A percentile compares a stretch with the other conserved stretches of the same genome.
Conservation (phyloP, 2,113 vertebrate genomes). For the Austrofundulus limnaeus region DNA sequence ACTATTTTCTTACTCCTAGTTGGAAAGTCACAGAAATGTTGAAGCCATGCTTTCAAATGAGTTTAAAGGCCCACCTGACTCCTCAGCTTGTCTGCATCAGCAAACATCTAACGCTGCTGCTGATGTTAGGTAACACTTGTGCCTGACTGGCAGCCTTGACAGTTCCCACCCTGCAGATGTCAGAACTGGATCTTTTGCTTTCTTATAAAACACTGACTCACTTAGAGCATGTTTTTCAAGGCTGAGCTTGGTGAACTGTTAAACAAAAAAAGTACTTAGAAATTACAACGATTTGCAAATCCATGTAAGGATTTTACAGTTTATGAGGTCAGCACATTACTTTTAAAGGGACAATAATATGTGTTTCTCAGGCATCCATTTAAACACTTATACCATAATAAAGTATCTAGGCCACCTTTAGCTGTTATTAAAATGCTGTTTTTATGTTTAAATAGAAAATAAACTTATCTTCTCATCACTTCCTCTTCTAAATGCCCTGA, state of each 20-base stretch:
- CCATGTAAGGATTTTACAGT: not conserved
- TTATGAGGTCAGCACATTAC: not conserved
- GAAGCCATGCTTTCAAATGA: not conserved
- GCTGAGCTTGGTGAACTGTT: not conserved
- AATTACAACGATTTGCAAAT: not conserved
- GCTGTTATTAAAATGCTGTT: too few species aligned
- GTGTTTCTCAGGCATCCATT: too few species aligned
- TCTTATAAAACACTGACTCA: not conserved
- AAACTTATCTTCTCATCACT: too few species aligned
- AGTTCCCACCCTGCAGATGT: not conserved
- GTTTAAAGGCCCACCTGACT: not conserved
- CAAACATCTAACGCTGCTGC: not conserved
- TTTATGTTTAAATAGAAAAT: too few species aligned
- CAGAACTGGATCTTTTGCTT: not conserved
- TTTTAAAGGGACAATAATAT: too few species aligned
- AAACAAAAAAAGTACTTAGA: not conserved
- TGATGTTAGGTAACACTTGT: not conserved
- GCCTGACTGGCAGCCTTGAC: not conserved
- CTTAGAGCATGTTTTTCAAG: not conserved
- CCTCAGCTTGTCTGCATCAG: constrained; percentile 1
- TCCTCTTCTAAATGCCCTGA: too few species aligned
- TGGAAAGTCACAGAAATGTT: too few species aligned
- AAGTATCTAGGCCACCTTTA: too few species aligned
- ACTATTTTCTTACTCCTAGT: too few species aligned
- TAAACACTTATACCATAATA: too few species aligned